Conservation (phyloP, 2,113 vertebrate species). For the Boulengerochromis microlepis region DNA sequence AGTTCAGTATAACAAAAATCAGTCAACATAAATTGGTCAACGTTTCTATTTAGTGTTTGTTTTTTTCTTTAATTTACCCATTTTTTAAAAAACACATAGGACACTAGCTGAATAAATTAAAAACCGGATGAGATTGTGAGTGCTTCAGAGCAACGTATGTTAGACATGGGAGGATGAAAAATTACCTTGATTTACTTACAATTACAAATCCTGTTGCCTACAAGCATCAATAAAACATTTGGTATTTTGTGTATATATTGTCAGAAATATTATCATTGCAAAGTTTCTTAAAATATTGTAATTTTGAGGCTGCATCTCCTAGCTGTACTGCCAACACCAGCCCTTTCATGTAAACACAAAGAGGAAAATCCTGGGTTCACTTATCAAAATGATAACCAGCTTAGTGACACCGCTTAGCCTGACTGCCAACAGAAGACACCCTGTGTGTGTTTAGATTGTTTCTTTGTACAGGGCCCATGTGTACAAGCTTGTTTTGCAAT, state of each 20-base stretch:
- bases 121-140: not conserved
- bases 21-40: not conserved
- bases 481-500: not conserved
- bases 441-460: not conserved
- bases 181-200: not conserved
- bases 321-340: accelerated
- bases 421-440: accelerated
- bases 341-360: too few relatives aligned
- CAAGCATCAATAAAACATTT: not conserved
- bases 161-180: not conserved
- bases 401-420: accelerated
- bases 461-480: accelerated
- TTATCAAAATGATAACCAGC: not conserved
- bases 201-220: not conserved
- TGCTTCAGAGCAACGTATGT: not conserved
- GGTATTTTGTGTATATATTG: not conserved
- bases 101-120: accelerated
- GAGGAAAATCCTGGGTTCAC: not conserved
- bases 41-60: not conserved
- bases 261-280: not conserved
- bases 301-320: not conserved
- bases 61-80: not conserved
- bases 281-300: not conserved
- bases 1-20: not conserved
- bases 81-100: accelerated